Evolutionary conservation across 92 coral and sea anemone genomes (phyloP).

Genomic region (Bergia sp.): DNA sequence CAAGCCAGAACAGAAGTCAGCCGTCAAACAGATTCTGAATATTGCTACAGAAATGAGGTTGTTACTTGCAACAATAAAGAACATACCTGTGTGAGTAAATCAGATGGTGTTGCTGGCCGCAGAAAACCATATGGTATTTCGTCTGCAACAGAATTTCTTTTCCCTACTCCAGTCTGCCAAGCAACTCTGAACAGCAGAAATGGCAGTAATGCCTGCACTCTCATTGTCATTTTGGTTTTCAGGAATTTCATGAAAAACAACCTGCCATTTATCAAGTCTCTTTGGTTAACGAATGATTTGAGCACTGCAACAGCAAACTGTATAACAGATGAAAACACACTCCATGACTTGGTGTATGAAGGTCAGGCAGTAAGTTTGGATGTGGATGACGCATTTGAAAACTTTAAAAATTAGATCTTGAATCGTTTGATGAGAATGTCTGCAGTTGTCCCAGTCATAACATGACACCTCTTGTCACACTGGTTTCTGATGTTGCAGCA

Average conservation of each 20-base stretch:
- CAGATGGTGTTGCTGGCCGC: no score
- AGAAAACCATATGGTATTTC: slow-evolving; percentile 24
- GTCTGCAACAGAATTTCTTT: slow-evolving; percentile 13
- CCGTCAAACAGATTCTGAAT: no score
- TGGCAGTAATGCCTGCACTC: slow-evolving; percentile 57
- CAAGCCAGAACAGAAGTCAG: no score
- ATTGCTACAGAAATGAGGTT: no score
- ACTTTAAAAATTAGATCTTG: background rate
- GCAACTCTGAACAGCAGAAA: slow-evolving; percentile 45
- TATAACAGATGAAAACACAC: slow-evolving; percentile 45
- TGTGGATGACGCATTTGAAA: background rate
- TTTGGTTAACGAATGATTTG: slow-evolving; percentile 25
- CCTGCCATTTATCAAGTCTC: slow-evolving; percentile 19
- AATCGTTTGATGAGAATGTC: slow-evolving; percentile 12
- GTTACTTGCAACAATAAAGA: no score
- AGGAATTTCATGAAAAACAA: background rate
- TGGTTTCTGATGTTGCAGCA: slow-evolving; percentile 7
- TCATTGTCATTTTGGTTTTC: slow-evolving; percentile 36
- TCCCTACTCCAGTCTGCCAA: slow-evolving; percentile 42
- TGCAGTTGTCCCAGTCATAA: slow-evolving; percentile 35
- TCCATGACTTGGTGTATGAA: slow-evolving; percentile 40
- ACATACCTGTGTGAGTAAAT: no score
- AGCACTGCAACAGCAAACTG: slow-evolving; percentile 15
- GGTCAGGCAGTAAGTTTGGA: background rate
- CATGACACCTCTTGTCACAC: slow-evolving; percentile 6